Percentiles rank a stretch among this genome's conserved stretches.
These are phyloP conservation scores for Physella acuta DNA, from an alignment of 1,140 invertebrate genomes.

Conservation along the genomic window DNA sequence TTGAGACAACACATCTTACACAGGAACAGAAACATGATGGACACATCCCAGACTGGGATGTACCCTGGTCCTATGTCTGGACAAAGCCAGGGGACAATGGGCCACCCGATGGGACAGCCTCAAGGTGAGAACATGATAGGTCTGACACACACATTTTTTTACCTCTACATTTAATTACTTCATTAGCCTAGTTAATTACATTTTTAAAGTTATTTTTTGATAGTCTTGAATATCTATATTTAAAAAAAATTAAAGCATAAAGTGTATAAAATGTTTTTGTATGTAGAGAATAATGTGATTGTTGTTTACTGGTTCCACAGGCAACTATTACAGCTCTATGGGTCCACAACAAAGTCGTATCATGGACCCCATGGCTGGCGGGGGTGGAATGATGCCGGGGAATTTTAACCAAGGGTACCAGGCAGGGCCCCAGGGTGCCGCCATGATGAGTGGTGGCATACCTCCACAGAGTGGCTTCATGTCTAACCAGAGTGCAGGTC, in stretches of 20 bases:
- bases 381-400: slow-evolving; percentile 44
- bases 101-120: slow-evolving; percentile 34
- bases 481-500: slow-evolving; percentile 53
- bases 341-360: slow-evolving; percentile 33
- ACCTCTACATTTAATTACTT: too few species aligned
- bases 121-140: too few species aligned
- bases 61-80: slow-evolving; percentile 20
- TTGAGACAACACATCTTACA: slow-evolving; percentile 39
- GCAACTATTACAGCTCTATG: slow-evolving; percentile 36
- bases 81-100: slow-evolving; percentile 32
- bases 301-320: too few species aligned
- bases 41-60: slow-evolving; percentile 22
- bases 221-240: too few species aligned
- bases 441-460: slow-evolving; percentile 60
- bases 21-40: slow-evolving; percentile 33
- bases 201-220: too few species aligned
- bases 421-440: slow-evolving; percentile 37
- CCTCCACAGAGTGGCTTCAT: slow-evolving; percentile 64
- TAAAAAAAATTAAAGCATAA: too few species aligned
- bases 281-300: background rate
- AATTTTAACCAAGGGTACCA: slow-evolving; percentile 50
- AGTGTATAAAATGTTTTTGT: background rate
- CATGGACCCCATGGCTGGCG: slow-evolving; percentile 44
- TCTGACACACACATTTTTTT: too few species aligned
- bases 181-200: too few species aligned